Evolutionary conservation across 1,140 invertebrate genomes (phyloP).

Genomic region (Pantala flavescens): DNA sequence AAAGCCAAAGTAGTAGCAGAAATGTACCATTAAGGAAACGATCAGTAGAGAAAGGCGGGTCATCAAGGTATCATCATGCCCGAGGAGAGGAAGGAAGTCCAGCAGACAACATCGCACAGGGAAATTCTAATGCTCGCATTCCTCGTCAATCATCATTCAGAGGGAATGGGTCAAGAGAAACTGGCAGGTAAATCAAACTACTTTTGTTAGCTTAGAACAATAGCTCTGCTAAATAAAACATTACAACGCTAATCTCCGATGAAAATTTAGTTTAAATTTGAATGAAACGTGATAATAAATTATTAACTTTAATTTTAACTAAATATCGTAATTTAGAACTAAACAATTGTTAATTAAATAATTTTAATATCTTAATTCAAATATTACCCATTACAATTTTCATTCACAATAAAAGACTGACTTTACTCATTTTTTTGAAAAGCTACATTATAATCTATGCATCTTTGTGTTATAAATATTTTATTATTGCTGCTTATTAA

Average conservation of each 20-base stretch:
- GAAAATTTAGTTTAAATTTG: background rate
- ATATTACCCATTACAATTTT: too few species aligned
- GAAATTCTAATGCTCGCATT: conserved; percentile 32
- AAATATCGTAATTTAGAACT: too few species aligned
- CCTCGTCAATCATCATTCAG: conserved; percentile 39
- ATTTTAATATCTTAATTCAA: too few species aligned
- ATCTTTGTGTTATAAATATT: too few species aligned
- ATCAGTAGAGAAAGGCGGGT: conserved; percentile 5
- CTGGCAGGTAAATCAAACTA: conserved; percentile 39
- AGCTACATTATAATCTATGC: too few species aligned
- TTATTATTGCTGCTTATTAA: too few species aligned
- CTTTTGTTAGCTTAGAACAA: too few species aligned
- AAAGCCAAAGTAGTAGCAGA: conserved; percentile 9
- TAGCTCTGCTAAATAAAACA: too few species aligned
- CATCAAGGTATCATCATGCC: conserved; percentile 26
- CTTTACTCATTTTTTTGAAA: too few species aligned
- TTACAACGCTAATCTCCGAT: too few species aligned
- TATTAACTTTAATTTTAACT: background rate
- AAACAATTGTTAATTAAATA: too few species aligned
- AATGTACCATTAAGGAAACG: conserved; percentile 6
- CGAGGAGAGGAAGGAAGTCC: conserved; percentile 35
- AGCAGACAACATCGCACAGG: conserved; percentile 39
- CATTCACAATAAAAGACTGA: too few species aligned
- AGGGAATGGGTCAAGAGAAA: conserved; percentile 43
- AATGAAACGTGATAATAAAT: background rate